Conservation (phyloP, 1,140 invertebrate genomes). For the Oreohelix idahoensis region DNA sequence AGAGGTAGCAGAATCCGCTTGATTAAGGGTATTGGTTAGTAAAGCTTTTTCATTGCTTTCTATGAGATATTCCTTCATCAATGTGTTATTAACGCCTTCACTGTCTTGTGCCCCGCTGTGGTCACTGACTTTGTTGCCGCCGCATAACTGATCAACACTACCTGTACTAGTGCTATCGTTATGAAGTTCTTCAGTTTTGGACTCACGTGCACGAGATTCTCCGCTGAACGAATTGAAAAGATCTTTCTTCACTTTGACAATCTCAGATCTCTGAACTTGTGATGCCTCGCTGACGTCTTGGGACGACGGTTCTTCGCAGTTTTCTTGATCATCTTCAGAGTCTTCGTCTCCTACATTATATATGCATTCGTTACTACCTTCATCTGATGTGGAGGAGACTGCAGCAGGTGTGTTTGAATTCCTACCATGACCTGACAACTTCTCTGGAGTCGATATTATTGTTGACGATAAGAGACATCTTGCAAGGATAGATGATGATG, state of each 20-base stretch:
- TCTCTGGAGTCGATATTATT: neutral
- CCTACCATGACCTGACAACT: neutral
- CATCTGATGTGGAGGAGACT: neutral
- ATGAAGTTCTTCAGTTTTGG: neutral
- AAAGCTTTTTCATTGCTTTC: neutral
- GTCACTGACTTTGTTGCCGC: too few species aligned
- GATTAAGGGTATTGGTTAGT: neutral
- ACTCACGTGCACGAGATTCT: neutral
- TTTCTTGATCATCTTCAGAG: neutral
- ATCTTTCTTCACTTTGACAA: neutral
- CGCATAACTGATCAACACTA: too few species aligned
- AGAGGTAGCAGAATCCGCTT: neutral
- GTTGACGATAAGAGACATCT: constrained; percentile 18
- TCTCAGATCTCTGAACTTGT: neutral
- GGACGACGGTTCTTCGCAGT: neutral
- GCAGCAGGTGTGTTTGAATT: neutral
- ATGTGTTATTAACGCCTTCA: neutral
- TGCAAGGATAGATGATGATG: neutral
- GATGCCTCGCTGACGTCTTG: neutral
- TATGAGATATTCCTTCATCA: neutral
- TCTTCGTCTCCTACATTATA: neutral
- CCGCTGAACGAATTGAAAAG: neutral
- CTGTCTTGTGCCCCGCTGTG: neutral
- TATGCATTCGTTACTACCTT: too few species aligned
- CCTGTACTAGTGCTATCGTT: too few species aligned